Evolutionary conservation across 1,140 invertebrate genomes (phyloP).

Genomic region (Pseudobourletiella spinata): DNA sequence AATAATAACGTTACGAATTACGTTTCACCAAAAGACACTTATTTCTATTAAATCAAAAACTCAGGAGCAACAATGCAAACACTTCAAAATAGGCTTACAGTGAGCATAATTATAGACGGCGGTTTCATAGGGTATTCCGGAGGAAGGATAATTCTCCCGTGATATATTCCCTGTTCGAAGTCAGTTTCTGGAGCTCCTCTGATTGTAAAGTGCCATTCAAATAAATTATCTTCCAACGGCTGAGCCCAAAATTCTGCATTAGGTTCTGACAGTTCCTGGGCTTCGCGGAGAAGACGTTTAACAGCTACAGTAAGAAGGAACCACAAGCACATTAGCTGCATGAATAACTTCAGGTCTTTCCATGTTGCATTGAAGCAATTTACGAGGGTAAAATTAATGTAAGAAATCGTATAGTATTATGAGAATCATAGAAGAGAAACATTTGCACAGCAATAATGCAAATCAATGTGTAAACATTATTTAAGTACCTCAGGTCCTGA

Average conservation of each 20-base stretch:
- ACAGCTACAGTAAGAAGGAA: conserved; percentile 56
- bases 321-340: background rate
- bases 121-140: conserved; percentile 95
- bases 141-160: conserved; percentile 78
- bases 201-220: conserved; percentile 97
- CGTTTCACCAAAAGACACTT: too few relatives aligned
- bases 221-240: conserved; percentile 89
- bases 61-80: too few relatives aligned
- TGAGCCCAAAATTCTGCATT: conserved; percentile 85
- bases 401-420: too few relatives aligned
- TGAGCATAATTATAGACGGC: conserved; percentile 86
- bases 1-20: too few relatives aligned
- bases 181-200: conserved; percentile 75
- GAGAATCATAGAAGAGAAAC: too few relatives aligned
- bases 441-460: too few relatives aligned
- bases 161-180: conserved; percentile 80
- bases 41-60: too few relatives aligned
- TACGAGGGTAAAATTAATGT: too few relatives aligned
- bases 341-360: background rate
- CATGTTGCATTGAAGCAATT: too few relatives aligned
- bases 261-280: conserved; percentile 66
- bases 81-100: too few relatives aligned
- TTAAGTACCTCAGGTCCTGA: too few relatives aligned
- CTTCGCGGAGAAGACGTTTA: conserved; percentile 87
- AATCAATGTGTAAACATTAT: too few relatives aligned